A percentile compares a stretch with the other conserved stretches of the same genome.
Conservation (phyloP, 1,140 invertebrate species). For the Tigriopus japonicus region DNA sequence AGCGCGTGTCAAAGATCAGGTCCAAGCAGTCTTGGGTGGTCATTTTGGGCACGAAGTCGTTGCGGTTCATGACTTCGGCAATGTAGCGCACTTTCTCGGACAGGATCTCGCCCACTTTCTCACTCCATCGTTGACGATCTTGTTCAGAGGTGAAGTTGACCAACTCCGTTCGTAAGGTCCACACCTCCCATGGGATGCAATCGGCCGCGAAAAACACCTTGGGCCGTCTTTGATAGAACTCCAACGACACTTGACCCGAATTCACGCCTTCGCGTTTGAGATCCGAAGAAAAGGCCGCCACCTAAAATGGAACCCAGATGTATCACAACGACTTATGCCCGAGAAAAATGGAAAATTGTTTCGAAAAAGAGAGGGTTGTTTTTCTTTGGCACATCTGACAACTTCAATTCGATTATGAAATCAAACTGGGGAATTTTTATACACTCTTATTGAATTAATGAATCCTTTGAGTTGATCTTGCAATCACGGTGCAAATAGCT, state of each 20-base stretch:
- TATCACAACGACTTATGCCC: neutral
- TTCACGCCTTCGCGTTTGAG: slow-evolving; percentile 17
- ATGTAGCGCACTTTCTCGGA: slow-evolving; percentile 84
- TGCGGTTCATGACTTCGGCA: slow-evolving; percentile 79
- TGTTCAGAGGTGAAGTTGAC: slow-evolving; percentile 66
- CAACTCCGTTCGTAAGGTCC: slow-evolving; percentile 76
- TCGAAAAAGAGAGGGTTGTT: no score
- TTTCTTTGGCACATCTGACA: no score
- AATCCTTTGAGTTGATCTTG: no score
- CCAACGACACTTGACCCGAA: slow-evolving; percentile 69
- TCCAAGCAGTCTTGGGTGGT: slow-evolving; percentile 77
- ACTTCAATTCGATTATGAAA: no score
- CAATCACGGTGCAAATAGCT: no score
- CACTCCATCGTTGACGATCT: slow-evolving; percentile 60
- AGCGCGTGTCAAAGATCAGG: slow-evolving; percentile 80
- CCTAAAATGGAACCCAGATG: no score
- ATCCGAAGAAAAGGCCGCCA: slow-evolving; percentile 10
- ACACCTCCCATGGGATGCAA: slow-evolving; percentile 90
- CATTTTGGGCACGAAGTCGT: slow-evolving; percentile 88
- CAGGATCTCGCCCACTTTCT: slow-evolving; percentile 73
- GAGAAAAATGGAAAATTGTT: no score
- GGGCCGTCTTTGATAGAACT: slow-evolving; percentile 80
- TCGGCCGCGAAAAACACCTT: slow-evolving; percentile 72
- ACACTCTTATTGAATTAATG: no score
- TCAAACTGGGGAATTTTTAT: no score